These are phyloP conservation scores for Panagrolaimus sp. DNA, from an alignment of 1,140 invertebrate species.

Conservation along the genomic window DNA sequence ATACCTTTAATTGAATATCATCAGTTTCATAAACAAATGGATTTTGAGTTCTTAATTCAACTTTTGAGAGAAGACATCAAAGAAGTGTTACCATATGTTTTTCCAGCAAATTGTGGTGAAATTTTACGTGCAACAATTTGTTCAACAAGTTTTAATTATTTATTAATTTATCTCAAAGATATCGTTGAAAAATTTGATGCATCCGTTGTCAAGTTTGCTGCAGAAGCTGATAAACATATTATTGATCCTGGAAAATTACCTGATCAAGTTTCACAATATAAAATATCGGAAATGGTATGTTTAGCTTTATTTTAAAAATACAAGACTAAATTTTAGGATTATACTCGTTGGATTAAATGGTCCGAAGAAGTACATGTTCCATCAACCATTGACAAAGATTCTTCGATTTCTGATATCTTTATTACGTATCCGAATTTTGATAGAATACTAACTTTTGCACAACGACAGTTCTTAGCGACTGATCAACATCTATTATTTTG, in stretches of 20 bases:
- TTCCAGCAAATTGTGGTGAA: constrained; percentile 27
- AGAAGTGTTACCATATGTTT: constrained; percentile 23
- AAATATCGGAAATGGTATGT: constrained; percentile 13
- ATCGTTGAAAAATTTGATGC: constrained; percentile 22
- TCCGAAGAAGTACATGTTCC: constrained; percentile 14
- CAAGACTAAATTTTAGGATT: constrained; percentile 26
- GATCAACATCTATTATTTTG: constrained; percentile 23
- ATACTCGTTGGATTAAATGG: constrained; percentile 21
- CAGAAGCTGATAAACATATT: constrained; percentile 18
- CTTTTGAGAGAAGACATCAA: constrained; percentile 22
- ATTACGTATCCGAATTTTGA: constrained; percentile 25
- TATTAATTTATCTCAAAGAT: constrained; percentile 23
- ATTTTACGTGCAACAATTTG: constrained; percentile 13
- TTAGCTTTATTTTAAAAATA: not conserved
- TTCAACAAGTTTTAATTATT: constrained; percentile 26
- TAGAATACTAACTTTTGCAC: constrained; percentile 13
- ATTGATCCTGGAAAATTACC: constrained; percentile 27
- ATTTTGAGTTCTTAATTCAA: constrained; percentile 13
- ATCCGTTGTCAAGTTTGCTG: constrained; percentile 14
- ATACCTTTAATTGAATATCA: constrained; percentile 22
- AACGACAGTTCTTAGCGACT: constrained; percentile 15
- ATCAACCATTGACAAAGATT: constrained; percentile 26
- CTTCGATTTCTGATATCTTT: constrained; percentile 26
- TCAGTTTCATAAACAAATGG: constrained; percentile 7
- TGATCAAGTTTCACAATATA: constrained; percentile 16